phyloP scores from a whole-genome alignment of 2,113 vertebrate species.

The Microtus pennsylvanicus region DNA sequence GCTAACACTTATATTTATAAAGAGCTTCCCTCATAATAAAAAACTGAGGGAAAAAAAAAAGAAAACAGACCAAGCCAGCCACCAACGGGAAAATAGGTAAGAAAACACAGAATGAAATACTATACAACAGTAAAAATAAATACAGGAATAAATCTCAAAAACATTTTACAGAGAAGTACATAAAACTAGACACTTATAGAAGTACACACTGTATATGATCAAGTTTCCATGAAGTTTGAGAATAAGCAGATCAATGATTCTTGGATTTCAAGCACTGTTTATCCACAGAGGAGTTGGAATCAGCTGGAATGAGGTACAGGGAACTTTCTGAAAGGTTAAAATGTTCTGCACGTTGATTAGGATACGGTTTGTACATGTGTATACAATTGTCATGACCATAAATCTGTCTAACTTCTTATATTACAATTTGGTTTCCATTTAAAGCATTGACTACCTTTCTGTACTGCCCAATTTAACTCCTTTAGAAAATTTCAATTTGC shows the following conservation, averaged over 20 bases:
- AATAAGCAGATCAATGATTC: neutral
- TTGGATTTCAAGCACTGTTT: neutral
- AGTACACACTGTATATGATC: too few species aligned
- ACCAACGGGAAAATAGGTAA: neutral
- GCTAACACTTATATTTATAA: neutral
- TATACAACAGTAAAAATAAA: neutral
- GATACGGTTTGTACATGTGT: neutral
- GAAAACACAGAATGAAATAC: neutral
- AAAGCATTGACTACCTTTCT: neutral
- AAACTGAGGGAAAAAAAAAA: neutral
- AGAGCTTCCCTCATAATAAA: neutral
- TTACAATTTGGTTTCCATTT: neutral
- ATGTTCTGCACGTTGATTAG: neutral
- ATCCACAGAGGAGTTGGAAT: neutral
- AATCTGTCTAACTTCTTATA: neutral
- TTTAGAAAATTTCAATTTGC: neutral
- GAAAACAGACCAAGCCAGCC: neutral
- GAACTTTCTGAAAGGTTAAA: neutral
- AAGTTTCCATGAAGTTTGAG: neutral
- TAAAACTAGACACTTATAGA: neutral
- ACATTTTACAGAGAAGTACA: neutral
- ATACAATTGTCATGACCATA: neutral
- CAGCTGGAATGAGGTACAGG: neutral
- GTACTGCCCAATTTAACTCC: neutral
- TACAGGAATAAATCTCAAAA: neutral